Evolutionary conservation across 2,113 vertebrate genomes (phyloP).

Genomic region (Pedionomus torquatus): DNA sequence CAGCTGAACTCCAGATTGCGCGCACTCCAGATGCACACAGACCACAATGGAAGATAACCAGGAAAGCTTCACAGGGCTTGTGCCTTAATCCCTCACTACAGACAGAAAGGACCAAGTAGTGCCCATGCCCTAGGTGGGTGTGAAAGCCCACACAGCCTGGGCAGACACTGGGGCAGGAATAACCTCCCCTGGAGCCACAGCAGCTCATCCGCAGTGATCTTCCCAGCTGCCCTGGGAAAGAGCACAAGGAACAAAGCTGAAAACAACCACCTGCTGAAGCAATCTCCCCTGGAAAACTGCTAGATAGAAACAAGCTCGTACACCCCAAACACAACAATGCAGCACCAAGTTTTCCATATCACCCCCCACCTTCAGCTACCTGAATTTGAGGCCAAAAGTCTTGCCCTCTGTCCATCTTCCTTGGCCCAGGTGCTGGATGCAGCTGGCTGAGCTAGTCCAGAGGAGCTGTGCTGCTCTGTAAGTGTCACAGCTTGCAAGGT

Average conservation of each 20-base stretch:
- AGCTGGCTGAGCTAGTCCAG: not conserved
- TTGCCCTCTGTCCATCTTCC: not conserved
- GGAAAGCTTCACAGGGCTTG: not conserved
- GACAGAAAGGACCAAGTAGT: too few relatives aligned
- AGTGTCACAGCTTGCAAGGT: not conserved
- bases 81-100: not conserved
- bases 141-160: not conserved
- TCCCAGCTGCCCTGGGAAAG: not conserved
- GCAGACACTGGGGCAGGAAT: not conserved
- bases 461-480: not conserved
- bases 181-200: fast-evolving
- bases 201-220: not conserved
- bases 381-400: not conserved
- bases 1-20: not conserved
- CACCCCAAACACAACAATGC: fast-evolving
- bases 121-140: fast-evolving
- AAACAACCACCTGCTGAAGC: not conserved
- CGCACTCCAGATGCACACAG: not conserved
- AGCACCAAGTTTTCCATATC: not conserved
- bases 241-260: not conserved
- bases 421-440: not conserved
- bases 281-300: not conserved
- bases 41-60: not conserved
- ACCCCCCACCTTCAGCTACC: not conserved
- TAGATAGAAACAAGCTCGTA: not conserved